Base-by-base conservation (phyloP, 2,113 vertebrate genomes). In the Dendropsophus ebraccatus region DNA sequence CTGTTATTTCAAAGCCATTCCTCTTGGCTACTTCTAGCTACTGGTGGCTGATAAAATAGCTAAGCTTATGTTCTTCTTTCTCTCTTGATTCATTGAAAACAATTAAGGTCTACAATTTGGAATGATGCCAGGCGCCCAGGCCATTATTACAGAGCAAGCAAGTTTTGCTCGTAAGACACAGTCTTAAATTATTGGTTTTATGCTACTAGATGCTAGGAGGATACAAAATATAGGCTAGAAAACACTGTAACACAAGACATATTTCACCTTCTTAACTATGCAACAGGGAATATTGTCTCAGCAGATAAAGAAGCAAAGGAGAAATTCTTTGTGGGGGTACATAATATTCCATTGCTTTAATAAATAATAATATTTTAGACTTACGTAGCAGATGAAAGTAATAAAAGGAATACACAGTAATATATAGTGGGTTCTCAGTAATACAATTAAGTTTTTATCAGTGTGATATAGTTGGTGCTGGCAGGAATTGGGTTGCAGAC, bases 361-460 rank as follows among this genome's bases (percentile, higher is more conserved):
- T 86, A 86, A 80, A 86, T 86, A 72, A 80, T 81, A 56, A 80
- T 32, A 35, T 80, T 81, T 41, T 50, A 35, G 23, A 35, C 75
- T 56, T 54, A 28, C 11, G 19, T 85, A 62, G 16, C 76, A 80
- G 37, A 35, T 70, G 67, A 41, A 80, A 25, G 49, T 50, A 80
- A 80, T 72, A 80, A 86, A 17, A 32, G 49, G 49, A 86, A 80
- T 58, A 72, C 50, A 73, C 25, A 41, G 30, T 6, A 52, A 54
- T 54, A 30, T 52, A 45, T 49, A 56, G 41, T 19, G 37, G 62
- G 47, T 56, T 72, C 45, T 80, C 23, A 45, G 19, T 28, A 72
- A 80, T 41, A 70, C 49, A 80, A 79, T 72, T 80, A 86, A 13
- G n/a, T 16, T 54, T 65, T 80, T 56, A 80, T 45, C 47, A 58